phyloP scores from a whole-genome alignment of 2,888 invertebrate genomes.

The Onthophagus sagittarius region DNA sequence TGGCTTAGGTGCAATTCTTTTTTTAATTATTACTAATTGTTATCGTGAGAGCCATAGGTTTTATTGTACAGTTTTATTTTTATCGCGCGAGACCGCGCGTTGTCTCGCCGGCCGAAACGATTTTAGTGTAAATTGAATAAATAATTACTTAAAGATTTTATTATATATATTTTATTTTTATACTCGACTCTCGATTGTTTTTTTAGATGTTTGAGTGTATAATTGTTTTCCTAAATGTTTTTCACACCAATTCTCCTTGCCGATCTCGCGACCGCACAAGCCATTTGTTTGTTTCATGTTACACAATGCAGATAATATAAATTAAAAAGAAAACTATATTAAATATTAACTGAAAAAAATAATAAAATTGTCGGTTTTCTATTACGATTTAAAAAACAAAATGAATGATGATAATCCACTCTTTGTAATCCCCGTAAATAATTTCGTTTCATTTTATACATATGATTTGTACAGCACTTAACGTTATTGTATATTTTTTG shows the following conservation, averaged over 20 bases:
- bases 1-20: constrained; percentile 49
- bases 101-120: constrained; percentile 23
- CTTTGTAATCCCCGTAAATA: constrained; percentile 12
- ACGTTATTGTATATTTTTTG: constrained; percentile 24
- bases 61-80: constrained; percentile 43
- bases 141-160: constrained; percentile 42
- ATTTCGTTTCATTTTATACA: background rate
- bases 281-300: constrained; percentile 49
- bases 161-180: constrained; percentile 45
- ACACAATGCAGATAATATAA: constrained; percentile 38
- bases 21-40: constrained; percentile 35
- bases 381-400: constrained; percentile 14
- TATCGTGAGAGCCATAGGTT: constrained; percentile 47
- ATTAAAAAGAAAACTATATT: constrained; percentile 17
- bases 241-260: constrained; percentile 24
- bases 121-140: constrained; percentile 30
- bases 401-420: constrained; percentile 22
- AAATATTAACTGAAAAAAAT: constrained; percentile 36
- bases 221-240: constrained; percentile 40
- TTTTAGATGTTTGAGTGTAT: constrained; percentile 31
- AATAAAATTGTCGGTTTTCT: constrained; percentile 25
- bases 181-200: constrained; percentile 28
- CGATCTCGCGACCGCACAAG: constrained; percentile 37
- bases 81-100: constrained; percentile 17
- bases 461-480: constrained; percentile 36